Conservation (phyloP, 2,888 invertebrate species). For the Scaptomyza reducta region DNA sequence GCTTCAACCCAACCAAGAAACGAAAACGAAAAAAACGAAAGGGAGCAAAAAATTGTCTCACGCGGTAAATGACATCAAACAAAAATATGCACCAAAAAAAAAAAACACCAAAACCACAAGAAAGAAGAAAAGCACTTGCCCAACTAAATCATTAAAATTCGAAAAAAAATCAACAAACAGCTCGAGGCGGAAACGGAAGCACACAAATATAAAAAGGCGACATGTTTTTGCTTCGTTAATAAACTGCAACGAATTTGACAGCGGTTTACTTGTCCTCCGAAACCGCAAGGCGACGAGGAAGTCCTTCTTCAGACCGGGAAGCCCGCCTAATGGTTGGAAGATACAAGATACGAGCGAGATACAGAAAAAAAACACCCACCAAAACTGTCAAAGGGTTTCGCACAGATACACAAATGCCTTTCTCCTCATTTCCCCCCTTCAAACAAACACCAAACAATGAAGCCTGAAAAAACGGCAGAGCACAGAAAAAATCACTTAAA, state of each 20-base stretch:
- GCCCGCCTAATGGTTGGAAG: conserved; percentile 48
- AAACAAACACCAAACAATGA: conserved; percentile 21
- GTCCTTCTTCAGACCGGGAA: conserved; percentile 21
- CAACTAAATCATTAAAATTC: conserved; percentile 71
- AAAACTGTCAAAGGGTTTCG: conserved; percentile 66
- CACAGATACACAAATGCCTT: conserved; percentile 24
- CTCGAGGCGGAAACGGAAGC: conserved; percentile 24
- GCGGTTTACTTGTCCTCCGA: conserved; percentile 29
- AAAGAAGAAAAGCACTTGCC: conserved; percentile 21
- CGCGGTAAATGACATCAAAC: conserved; percentile 63
- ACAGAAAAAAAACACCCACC: conserved; percentile 30
- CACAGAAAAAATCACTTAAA: conserved; percentile 73
- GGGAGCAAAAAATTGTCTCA: conserved; percentile 30
- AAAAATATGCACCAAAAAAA: conserved; percentile 42
- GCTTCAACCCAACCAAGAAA: conserved; percentile 52
- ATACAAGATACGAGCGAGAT: conserved; percentile 19
- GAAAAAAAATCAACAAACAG: conserved; percentile 23
- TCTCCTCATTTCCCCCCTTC: not conserved
- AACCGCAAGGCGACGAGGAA: conserved; percentile 64
- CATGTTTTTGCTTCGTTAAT: conserved; percentile 74
- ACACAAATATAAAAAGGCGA: conserved; percentile 51
- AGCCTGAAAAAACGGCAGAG: conserved; percentile 7
- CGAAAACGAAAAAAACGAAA: conserved; percentile 14
- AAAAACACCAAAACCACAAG: conserved; percentile 12
- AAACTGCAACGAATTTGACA: conserved; percentile 73